Percentiles rank a stretch among this genome's conserved stretches.
Evolutionary conservation across 2,113 vertebrate genomes (phyloP).

Genomic region (Hystrix brachyura): DNA sequence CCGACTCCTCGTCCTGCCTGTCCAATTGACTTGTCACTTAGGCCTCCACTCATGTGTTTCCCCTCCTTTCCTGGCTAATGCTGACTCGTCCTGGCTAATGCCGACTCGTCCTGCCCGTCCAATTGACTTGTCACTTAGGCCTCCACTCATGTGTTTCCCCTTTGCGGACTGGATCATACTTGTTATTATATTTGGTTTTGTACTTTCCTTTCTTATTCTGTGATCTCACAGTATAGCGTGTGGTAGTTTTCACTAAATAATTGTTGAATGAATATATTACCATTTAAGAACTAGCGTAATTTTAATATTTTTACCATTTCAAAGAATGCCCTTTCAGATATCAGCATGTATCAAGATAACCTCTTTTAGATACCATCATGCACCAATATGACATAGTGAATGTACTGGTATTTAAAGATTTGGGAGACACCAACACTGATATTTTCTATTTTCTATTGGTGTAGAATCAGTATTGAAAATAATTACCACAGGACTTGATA

Average conservation of each 20-base stretch:
- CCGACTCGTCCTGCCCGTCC: not conserved
- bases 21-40: not conserved
- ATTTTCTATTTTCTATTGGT: constrained; percentile 10
- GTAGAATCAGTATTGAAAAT: not conserved
- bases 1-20: not conserved
- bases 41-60: not conserved
- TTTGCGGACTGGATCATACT: constrained; percentile 10
- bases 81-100: not conserved
- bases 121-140: not conserved
- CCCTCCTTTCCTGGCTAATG: not conserved
- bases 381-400: not conserved
- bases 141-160: not conserved
- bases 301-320: constrained; percentile 46
- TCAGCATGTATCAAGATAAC: not conserved
- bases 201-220: constrained; percentile 53
- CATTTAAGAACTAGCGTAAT: not conserved
- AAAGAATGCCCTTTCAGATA: constrained; percentile 3
- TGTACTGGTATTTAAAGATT: not conserved
- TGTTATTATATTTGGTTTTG: constrained; percentile 72
- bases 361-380: not conserved
- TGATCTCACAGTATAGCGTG: constrained; percentile 53
- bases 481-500: not conserved
- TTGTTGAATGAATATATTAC: constrained; percentile 46
- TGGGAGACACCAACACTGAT: not conserved
- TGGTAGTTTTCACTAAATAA: constrained; percentile 57